Conservation (phyloP, 2,113 vertebrate genomes). For the Fregetta grallaria region DNA sequence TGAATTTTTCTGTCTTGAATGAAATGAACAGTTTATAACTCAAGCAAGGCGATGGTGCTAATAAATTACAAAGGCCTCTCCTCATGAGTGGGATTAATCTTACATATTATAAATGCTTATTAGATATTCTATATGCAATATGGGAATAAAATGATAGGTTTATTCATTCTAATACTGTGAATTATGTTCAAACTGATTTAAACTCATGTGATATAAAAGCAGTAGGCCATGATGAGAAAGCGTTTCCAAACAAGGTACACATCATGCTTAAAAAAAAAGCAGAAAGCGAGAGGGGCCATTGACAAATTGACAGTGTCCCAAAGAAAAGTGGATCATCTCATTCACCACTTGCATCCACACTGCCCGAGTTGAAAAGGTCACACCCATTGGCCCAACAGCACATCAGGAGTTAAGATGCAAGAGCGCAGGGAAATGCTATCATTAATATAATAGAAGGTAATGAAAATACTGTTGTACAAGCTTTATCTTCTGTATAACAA, state of each 20-base stretch:
- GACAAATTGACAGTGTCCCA: background rate
- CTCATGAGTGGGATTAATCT: background rate
- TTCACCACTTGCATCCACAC: background rate
- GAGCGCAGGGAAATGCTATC: background rate
- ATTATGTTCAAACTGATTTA: background rate
- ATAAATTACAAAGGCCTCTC: conserved; percentile 19
- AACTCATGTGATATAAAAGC: background rate
- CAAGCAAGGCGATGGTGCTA: background rate
- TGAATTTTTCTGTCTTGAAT: background rate
- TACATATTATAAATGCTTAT: conserved; percentile 13
- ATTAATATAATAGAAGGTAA: background rate
- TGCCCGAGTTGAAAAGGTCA: background rate
- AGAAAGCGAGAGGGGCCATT: background rate
- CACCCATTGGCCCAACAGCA: background rate
- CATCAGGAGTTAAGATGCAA: background rate
- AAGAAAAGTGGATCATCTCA: background rate
- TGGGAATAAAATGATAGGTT: background rate
- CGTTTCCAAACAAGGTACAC: background rate
- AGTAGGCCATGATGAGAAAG: background rate
- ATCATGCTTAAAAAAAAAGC: background rate
- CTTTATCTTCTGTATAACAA: background rate
- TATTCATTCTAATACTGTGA: background rate
- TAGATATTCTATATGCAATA: background rate
- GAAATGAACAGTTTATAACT: conserved; percentile 8
- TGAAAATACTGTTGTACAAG: background rate